phyloP scores from a whole-genome alignment of 2,888 invertebrate genomes.

The Patella caerulea region DNA sequence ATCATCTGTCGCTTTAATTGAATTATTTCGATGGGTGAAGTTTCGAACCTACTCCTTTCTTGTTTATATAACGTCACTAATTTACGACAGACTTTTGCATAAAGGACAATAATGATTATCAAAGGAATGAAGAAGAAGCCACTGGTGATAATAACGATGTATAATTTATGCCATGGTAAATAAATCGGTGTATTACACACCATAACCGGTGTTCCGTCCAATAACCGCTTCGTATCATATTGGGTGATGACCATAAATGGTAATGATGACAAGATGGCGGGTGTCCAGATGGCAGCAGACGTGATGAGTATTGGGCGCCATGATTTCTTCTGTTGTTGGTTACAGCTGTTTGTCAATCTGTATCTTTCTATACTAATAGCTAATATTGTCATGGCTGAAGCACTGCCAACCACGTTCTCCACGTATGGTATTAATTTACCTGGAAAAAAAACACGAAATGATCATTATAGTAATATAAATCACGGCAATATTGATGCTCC shows the following conservation, averaged over 20 bases:
- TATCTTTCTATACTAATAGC: conserved; percentile 93
- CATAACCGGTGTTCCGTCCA: conserved; percentile 78
- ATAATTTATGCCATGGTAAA: conserved; percentile 77
- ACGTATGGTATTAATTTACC: conserved; percentile 93
- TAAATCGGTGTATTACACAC: conserved; percentile 87
- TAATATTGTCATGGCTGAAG: conserved; percentile 90
- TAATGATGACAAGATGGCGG: conserved; percentile 71
- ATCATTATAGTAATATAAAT: too few relatives aligned
- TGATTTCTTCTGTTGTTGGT: conserved; percentile 76
- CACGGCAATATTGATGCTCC: too few relatives aligned
- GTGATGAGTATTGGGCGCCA: conserved; percentile 64
- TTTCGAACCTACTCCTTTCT: conserved; percentile 33
- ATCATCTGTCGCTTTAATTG: conserved; percentile 42
- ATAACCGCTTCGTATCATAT: conserved; percentile 81
- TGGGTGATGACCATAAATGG: conserved; percentile 87
- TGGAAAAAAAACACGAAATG: conserved; percentile 72
- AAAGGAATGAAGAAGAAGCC: conserved; percentile 89
- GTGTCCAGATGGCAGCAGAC: conserved; percentile 67
- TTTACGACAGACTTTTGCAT: conserved; percentile 74
- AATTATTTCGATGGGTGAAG: conserved; percentile 40
- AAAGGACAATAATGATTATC: conserved; percentile 85
- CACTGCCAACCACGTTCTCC: conserved; percentile 91
- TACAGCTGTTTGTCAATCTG: conserved; percentile 91
- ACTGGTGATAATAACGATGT: conserved; percentile 85
- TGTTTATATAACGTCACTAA: conserved; percentile 34